Evolutionary conservation across 2,797 vertebrate genomes (phyloP).

Genomic region (Enteromius fasciolatus): DNA sequence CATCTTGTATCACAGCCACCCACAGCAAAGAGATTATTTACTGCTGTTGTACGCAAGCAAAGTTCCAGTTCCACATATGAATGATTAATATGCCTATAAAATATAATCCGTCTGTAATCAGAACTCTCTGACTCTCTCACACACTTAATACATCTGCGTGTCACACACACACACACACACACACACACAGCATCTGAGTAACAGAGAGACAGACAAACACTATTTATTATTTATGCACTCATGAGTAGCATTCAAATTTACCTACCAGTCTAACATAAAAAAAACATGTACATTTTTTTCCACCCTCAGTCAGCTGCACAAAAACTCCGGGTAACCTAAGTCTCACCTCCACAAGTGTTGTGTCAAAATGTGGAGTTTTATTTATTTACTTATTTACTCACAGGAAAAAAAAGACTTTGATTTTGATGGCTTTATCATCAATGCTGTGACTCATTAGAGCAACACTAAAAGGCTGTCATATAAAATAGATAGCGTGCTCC

Average conservation of each 20-base stretch:
- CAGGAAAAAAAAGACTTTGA: background rate
- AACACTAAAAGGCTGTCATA: background rate
- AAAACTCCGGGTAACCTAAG: background rate
- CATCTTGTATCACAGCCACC: conserved; percentile 34
- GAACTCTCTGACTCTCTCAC: conserved; percentile 56
- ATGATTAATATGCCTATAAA: conserved; percentile 71
- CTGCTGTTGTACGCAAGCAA: conserved; percentile 67
- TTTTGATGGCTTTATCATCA: background rate
- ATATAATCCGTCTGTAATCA: conserved; percentile 69
- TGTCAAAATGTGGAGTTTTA: background rate
- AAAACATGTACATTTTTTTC: conserved; percentile 70
- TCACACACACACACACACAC: conserved; percentile 34
- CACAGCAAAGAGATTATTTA: conserved; percentile 61
- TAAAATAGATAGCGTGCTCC: background rate
- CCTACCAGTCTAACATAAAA: conserved; percentile 63
- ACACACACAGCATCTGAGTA: conserved; percentile 57
- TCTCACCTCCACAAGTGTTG: background rate
- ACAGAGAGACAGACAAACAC: conserved; percentile 62
- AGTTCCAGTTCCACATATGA: conserved; percentile 67
- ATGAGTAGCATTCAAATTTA: conserved; percentile 70
- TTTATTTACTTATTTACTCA: background rate
- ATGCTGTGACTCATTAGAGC: background rate
- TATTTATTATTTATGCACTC: conserved; percentile 74
- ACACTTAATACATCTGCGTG: conserved; percentile 23
- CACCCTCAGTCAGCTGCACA: conserved; percentile 52